Percentiles rank a stretch among this genome's conserved stretches.
These are phyloP conservation scores for Achroia grisella DNA, from an alignment of 1,140 invertebrate genomes.

Conservation along the genomic window DNA sequence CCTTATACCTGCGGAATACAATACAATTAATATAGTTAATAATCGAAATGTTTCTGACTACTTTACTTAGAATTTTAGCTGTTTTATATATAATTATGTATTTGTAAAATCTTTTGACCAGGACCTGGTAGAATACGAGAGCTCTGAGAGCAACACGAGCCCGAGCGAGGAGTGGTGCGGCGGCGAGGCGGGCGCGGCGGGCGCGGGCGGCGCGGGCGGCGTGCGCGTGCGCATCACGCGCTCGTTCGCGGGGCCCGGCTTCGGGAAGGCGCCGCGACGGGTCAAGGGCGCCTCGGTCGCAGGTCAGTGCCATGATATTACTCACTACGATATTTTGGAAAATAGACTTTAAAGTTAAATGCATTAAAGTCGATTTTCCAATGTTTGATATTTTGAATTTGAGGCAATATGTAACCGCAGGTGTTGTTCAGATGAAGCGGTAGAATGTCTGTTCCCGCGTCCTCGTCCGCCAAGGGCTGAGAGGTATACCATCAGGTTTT, in stretches of 20 bases:
- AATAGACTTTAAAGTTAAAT: background rate
- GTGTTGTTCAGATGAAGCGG: too few relatives aligned
- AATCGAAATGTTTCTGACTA: too few relatives aligned
- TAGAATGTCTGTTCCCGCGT: too few relatives aligned
- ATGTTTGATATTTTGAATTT: too few relatives aligned
- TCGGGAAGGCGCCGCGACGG: constrained; percentile 31
- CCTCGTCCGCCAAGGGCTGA: too few relatives aligned
- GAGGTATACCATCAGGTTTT: too few relatives aligned
- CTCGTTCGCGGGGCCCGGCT: constrained; percentile 8
- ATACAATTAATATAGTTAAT: too few relatives aligned
- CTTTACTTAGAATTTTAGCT: too few relatives aligned
- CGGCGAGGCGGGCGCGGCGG: background rate
- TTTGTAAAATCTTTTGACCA: constrained; percentile 8
- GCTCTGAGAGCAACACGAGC: constrained; percentile 21
- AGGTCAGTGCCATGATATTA: constrained; percentile 23
- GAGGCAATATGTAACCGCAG: too few relatives aligned
- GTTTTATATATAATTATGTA: too few relatives aligned
- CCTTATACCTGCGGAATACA: too few relatives aligned
- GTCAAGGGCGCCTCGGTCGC: constrained; percentile 35
- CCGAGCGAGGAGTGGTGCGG: constrained; percentile 29
- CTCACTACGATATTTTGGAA: background rate
- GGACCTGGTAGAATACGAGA: constrained; percentile 56
- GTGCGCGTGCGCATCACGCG: background rate
- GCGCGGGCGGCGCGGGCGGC: background rate
- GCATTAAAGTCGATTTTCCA: too few relatives aligned